These are phyloP conservation scores for Menura novaehollandiae DNA, from an alignment of 2,113 vertebrate species.

Conservation along the genomic window DNA sequence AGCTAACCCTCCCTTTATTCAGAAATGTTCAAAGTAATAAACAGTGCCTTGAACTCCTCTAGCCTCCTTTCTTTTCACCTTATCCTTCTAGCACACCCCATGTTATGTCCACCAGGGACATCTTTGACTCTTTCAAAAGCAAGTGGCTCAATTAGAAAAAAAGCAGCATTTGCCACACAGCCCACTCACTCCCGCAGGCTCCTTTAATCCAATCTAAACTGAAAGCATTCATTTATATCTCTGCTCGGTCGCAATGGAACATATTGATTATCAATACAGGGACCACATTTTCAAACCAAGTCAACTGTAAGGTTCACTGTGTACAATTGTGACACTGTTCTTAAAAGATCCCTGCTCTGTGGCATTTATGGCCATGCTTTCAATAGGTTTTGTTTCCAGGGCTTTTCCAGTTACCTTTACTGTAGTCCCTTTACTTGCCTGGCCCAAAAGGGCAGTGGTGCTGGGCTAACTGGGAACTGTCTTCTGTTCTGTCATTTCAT, in stretches of 20 bases:
- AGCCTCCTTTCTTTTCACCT: slow-evolving; percentile 4
- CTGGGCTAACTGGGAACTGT: neutral
- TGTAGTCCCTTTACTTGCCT: neutral
- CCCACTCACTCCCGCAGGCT: neutral
- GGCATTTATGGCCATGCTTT: neutral
- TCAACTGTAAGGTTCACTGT: neutral
- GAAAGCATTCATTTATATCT: slow-evolving; percentile 15
- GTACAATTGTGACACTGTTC: neutral
- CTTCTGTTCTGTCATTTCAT: neutral
- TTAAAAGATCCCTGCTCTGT: neutral
- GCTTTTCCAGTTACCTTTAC: neutral
- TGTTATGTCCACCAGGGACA: neutral
- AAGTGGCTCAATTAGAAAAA: slow-evolving; percentile 54
- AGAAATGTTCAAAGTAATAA: slow-evolving; percentile 49
- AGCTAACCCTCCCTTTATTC: slow-evolving; percentile 13
- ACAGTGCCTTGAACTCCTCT: neutral
- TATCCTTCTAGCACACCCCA: neutral
- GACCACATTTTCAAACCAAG: neutral
- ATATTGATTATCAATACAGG: slow-evolving; percentile 20
- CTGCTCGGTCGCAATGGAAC: neutral
- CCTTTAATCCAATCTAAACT: neutral
- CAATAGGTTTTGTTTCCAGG: neutral
- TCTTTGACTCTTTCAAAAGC: neutral
- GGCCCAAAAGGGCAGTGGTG: neutral
- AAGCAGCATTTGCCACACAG: neutral